Conservation (phyloP, 2,113 vertebrate genomes). For the Albula goreensis region DNA sequence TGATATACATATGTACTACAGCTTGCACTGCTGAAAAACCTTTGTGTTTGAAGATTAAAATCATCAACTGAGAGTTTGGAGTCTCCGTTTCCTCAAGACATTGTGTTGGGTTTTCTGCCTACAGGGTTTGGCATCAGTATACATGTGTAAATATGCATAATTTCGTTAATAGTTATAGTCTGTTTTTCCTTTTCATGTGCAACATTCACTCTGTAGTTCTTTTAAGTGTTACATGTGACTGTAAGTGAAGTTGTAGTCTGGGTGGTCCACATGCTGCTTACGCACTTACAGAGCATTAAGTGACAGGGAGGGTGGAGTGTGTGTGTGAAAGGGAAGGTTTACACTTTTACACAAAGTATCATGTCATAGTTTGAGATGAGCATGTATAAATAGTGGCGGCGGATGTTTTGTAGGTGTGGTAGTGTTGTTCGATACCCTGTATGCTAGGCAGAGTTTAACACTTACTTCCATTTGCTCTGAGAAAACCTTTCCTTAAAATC, state of each 20-base stretch:
- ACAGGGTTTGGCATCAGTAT: too few relatives aligned
- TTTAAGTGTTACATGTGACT: background rate
- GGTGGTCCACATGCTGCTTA: background rate
- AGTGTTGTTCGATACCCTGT: background rate
- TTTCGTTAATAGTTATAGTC: background rate
- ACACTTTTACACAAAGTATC: conserved; percentile 38
- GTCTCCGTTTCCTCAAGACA: too few relatives aligned
- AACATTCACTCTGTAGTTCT: background rate
- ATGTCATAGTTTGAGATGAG: background rate
- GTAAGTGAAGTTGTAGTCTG: background rate
- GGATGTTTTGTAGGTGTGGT: background rate
- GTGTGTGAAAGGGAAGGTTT: conserved; percentile 40
- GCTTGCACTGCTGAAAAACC: background rate
- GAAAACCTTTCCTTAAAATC: too few relatives aligned
- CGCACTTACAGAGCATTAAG: background rate
- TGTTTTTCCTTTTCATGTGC: background rate
- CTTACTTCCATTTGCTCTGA: too few relatives aligned
- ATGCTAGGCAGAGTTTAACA: too few relatives aligned
- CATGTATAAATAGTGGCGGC: background rate
- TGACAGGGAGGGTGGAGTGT: conserved; percentile 49
- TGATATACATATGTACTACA: too few relatives aligned
- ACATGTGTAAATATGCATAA: background rate
- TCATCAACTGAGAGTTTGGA: background rate
- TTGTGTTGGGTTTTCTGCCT: too few relatives aligned
- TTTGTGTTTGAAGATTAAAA: background rate